A percentile compares a stretch with the other conserved stretches of the same genome.
Evolutionary conservation across 2,113 vertebrate species (phyloP).

Genomic region (Chaetorhynchus papuensis): DNA sequence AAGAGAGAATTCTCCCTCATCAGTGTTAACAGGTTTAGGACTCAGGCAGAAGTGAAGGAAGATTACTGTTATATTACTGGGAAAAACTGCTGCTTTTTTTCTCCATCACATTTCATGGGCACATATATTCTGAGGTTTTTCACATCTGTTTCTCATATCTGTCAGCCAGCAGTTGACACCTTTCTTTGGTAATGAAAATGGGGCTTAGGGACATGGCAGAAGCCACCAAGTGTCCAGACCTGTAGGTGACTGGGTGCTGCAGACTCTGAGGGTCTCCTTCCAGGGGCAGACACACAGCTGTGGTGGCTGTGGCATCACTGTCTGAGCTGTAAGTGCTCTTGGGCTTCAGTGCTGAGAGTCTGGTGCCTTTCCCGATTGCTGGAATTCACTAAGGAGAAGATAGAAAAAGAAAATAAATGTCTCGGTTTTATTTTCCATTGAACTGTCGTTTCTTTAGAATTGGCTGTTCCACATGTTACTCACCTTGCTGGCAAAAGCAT

Average conservation of each 20-base stretch:
- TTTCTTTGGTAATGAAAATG: not conserved
- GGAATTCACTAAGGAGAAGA: not conserved
- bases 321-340: not conserved
- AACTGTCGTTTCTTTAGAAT: constrained; percentile 8
- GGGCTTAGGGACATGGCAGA: not conserved
- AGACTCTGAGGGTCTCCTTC: not conserved
- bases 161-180: not conserved
- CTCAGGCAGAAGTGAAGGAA: not conserved
- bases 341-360: not conserved
- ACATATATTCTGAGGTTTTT: not conserved
- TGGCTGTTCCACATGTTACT: constrained; percentile 1
- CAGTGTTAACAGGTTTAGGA: not conserved
- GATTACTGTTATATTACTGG: not conserved
- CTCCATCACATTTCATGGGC: not conserved
- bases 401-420: not conserved
- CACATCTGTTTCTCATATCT: not conserved
- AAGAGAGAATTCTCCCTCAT: not conserved
- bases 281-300: not conserved
- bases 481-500: constrained; percentile 26
- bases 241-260: not conserved
- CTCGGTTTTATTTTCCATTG: not conserved
- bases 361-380: not conserved
- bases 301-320: not conserved
- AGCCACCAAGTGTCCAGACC: not conserved
- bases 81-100: not conserved